Conservation (phyloP, 2,797 vertebrate species). For the Oreochromis grahami region DNA sequence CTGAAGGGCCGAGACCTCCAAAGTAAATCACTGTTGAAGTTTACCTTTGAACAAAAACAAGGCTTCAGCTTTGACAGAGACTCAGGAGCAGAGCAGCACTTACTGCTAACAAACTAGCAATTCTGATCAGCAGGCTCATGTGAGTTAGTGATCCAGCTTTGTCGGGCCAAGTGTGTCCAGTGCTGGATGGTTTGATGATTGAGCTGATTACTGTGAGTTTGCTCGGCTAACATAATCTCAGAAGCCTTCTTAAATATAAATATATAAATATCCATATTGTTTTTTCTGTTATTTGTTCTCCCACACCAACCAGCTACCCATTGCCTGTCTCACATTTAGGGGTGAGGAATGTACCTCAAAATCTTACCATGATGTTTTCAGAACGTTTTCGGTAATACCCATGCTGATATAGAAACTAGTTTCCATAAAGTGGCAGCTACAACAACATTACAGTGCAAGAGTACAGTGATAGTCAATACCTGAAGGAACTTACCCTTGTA, state of each 20-base stretch:
- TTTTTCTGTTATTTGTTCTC: not conserved
- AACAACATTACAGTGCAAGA: not conserved
- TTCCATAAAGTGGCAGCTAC: not conserved
- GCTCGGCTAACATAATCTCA: not conserved
- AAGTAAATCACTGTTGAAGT: conserved; percentile 1
- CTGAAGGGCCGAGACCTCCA: conserved; percentile 5
- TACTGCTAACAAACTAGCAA: not conserved
- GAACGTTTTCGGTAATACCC: not conserved
- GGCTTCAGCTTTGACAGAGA: not conserved
- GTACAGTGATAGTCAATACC: not conserved
- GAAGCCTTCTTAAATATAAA: not conserved
- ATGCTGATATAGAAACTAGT: not conserved
- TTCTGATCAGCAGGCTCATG: not conserved
- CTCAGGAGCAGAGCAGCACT: not conserved
- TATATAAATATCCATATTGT: not conserved
- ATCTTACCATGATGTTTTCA: no score
- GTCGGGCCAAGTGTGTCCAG: not conserved
- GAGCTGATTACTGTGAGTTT: not conserved
- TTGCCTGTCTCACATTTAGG: not conserved
- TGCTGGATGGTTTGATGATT: not conserved
- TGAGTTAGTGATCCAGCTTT: not conserved
- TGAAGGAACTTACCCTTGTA: not conserved
- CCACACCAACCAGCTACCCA: not conserved
- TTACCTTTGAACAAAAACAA: conserved; percentile 9
- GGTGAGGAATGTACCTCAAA: not conserved